Conservation (phyloP, 2,113 vertebrate species). For the Irena cyanogastra region DNA sequence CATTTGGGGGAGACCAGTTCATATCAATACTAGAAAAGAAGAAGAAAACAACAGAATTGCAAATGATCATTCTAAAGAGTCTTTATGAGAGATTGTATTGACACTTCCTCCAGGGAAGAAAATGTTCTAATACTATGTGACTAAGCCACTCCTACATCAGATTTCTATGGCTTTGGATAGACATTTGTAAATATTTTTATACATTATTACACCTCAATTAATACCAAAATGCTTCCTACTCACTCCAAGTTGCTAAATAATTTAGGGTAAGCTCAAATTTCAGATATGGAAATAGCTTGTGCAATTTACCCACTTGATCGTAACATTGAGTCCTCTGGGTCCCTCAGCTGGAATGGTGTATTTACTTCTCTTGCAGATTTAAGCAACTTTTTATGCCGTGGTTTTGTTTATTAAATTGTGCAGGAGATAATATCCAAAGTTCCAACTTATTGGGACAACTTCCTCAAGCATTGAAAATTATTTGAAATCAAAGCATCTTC, state of each 20-base stretch:
- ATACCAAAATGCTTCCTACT: conserved; percentile 1
- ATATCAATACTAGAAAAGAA: conserved; percentile 52
- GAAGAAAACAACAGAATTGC: neutral
- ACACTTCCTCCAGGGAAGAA: conserved; percentile 5
- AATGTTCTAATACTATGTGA: neutral
- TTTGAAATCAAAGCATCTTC: neutral
- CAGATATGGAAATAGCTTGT: neutral
- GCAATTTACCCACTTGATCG: neutral
- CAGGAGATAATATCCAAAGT: neutral
- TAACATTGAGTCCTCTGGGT: neutral
- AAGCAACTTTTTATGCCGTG: neutral
- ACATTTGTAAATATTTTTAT: neutral
- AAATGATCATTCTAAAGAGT: conserved; percentile 17
- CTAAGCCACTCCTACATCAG: conserved; percentile 33
- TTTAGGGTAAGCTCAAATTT: neutral
- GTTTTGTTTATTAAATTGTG: neutral
- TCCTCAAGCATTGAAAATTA: neutral
- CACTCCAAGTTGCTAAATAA: neutral
- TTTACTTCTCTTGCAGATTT: neutral
- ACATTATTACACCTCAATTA: neutral
- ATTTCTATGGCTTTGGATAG: neutral
- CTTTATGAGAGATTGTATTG: conserved; percentile 33
- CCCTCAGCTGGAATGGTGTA: neutral
- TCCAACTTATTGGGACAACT: neutral
- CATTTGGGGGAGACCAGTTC: conserved; percentile 25